Base-by-base conservation (phyloP, 2,113 vertebrate species). In the Vanacampus margaritifer region DNA sequence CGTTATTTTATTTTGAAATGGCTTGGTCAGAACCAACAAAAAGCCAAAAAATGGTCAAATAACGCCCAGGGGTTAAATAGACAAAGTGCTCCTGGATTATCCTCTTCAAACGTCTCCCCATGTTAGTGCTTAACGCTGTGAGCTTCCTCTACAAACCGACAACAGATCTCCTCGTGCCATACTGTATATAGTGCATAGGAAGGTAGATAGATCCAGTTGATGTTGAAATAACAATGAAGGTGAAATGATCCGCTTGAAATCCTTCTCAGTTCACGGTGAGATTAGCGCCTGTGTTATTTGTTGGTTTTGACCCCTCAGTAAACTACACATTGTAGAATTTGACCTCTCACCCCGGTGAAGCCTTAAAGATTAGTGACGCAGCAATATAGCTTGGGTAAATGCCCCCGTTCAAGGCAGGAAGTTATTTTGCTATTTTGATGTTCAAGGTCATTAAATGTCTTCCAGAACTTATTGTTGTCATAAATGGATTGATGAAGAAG, bases 71-170 rank as follows among this genome's bases (percentile, higher is more conserved):
- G n/a, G n/a, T 82, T 61, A 82, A 79, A 78, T 57, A 81, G 66
- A 80, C 72, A 83, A 79, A 86, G 69, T 16, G 14, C 73, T 74
- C 41, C 64, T 41, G 72, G 84, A 81, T 77, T 78, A 79, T 83
- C 59, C 73, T 78, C 65, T 67, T 71, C 69, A 71, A 72, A 65
- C 41, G 37, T 35, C 58, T 78, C 68, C 68, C 69, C 50, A 51
- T 66, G 24, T 72, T 39, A 7, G 26, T 64, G 61, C 72, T 78
- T 73, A 69, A 79, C 28, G 41, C 61, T 64, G 70, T 14, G 2
- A 43, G 39, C 61, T 58, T 58, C 14, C 23, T 53, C 11, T 26
- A 32, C 28, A 32, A 2, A 23, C 3, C 12, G 23, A 24, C 2
- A 53, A 23, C 51, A 53, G 21, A 2, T 57, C 24, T 26, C 48